These are phyloP conservation scores for Ectropis crepuscularia DNA, from an alignment of 2,888 invertebrate species.

Conservation along the genomic window DNA sequence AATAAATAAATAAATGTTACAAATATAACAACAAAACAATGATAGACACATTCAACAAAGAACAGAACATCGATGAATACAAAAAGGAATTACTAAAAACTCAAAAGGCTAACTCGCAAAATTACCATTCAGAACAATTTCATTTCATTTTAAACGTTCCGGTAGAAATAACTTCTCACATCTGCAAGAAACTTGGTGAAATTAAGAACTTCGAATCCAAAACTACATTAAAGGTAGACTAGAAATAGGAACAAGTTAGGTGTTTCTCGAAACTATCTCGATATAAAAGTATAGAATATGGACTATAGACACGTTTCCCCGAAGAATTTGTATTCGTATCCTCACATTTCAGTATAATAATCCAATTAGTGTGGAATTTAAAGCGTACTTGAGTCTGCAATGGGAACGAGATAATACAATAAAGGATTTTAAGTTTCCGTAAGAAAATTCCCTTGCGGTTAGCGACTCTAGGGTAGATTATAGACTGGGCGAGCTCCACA, in stretches of 20 bases:
- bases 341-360: slow-evolving; percentile 64
- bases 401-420: slow-evolving; percentile 51
- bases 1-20: too few relatives aligned
- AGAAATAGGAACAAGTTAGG: slow-evolving; percentile 53
- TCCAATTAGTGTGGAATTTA: slow-evolving; percentile 68
- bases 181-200: slow-evolving; percentile 48
- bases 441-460: slow-evolving; percentile 39
- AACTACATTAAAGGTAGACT: slow-evolving; percentile 55
- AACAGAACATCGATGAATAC: slow-evolving; percentile 21
- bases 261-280: slow-evolving; percentile 43
- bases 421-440: slow-evolving; percentile 43
- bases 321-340: slow-evolving; percentile 51
- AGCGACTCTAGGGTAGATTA: slow-evolving; percentile 24
- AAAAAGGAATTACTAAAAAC: slow-evolving; percentile 24
- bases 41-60: background rate
- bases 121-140: slow-evolving; percentile 34
- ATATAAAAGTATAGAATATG: slow-evolving; percentile 38
- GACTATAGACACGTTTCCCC: slow-evolving; percentile 51
- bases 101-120: slow-evolving; percentile 22
- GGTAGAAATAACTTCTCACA: slow-evolving; percentile 40
- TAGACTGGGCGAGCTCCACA: background rate
- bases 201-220: slow-evolving; percentile 58
- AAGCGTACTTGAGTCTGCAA: slow-evolving; percentile 54
- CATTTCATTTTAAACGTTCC: slow-evolving; percentile 30
- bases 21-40: too few relatives aligned